Conservation (phyloP, 2,113 vertebrate species). For the Sander vitreus region DNA sequence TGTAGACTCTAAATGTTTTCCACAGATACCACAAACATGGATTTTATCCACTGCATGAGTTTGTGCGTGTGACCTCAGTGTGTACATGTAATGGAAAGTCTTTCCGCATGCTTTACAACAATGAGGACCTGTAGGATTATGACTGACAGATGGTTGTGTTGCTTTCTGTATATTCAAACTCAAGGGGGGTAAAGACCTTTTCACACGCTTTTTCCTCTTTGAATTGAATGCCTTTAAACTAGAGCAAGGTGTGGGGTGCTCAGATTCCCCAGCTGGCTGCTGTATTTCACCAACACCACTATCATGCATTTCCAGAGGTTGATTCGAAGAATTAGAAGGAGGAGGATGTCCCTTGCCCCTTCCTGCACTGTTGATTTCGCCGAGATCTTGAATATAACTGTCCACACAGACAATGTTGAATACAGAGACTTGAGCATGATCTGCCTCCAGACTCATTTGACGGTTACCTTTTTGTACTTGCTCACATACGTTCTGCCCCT, state of each 20-base stretch:
- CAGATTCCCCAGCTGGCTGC: neutral
- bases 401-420: neutral
- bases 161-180: constrained; percentile 13
- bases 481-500: constrained; percentile 2
- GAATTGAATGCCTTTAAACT: neutral
- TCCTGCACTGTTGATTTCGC: constrained; percentile 1
- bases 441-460: neutral
- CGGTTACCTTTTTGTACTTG: neutral
- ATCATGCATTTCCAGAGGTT: neutral
- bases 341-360: neutral
- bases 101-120: constrained; percentile 49
- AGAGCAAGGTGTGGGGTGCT: neutral
- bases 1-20: constrained; percentile 1
- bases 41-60: constrained; percentile 26
- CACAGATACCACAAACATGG: constrained; percentile 49
- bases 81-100: constrained; percentile 42
- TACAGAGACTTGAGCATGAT: neutral
- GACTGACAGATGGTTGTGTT: neutral
- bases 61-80: constrained; percentile 19
- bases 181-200: neutral
- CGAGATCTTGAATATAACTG: neutral
- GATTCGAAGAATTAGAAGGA: constrained; percentile 12
- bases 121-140: neutral
- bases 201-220: constrained; percentile 1
- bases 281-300: neutral